phyloP scores from a whole-genome alignment of 2,888 invertebrate species.

The Drosophila anceps region DNA sequence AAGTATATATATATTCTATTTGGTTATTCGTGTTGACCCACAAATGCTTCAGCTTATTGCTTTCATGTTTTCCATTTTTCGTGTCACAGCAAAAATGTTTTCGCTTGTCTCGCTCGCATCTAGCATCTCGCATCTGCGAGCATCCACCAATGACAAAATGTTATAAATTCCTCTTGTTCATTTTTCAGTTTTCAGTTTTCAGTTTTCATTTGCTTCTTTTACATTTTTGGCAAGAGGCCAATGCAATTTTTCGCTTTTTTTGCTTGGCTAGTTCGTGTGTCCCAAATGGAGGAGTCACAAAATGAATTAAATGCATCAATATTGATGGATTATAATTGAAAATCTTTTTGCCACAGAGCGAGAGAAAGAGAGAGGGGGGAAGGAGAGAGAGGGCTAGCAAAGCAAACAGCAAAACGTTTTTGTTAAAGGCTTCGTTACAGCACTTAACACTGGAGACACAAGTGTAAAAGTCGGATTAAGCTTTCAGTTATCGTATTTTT shows the following conservation, averaged over 20 bases:
- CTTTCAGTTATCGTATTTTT: not conserved
- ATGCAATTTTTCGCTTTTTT: constrained; percentile 36
- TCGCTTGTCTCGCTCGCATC: constrained; percentile 32
- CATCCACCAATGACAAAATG: constrained; percentile 53
- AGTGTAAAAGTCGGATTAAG: not conserved
- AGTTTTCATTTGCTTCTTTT: constrained; percentile 1
- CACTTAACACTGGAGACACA: not conserved
- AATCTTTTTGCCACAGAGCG: constrained; percentile 2
- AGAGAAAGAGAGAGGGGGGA: no score
- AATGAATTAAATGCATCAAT: constrained; percentile 40
- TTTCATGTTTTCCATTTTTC: constrained; percentile 60
- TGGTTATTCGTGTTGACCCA: constrained; percentile 60
- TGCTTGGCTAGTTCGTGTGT: constrained; percentile 5
- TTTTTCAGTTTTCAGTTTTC: no score
- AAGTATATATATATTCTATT: constrained; percentile 17
- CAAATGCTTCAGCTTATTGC: constrained; percentile 71
- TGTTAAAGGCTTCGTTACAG: not conserved
- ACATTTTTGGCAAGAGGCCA: constrained; percentile 53
- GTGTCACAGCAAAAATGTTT: constrained; percentile 60
- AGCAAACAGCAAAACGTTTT: not conserved
- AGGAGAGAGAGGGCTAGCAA: not conserved
- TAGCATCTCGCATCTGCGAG: constrained; percentile 46
- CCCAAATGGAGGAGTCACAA: constrained; percentile 40
- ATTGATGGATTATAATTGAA: constrained; percentile 45
- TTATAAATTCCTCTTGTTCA: constrained; percentile 33